phyloP scores from a whole-genome alignment of 2,797 vertebrate species.

The Platalea minor region DNA sequence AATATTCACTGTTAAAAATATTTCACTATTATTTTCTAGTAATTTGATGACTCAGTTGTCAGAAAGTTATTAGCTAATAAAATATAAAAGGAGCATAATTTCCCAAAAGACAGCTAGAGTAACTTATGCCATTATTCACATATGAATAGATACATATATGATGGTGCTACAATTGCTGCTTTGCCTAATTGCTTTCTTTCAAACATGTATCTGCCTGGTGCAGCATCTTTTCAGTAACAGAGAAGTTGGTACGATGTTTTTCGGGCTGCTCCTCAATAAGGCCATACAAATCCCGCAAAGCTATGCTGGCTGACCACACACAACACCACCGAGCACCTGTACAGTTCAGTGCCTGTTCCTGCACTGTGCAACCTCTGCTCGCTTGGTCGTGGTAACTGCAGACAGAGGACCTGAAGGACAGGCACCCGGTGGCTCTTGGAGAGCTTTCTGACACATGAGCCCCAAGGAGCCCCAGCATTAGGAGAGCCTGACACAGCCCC shows the following conservation, averaged over 20 bases:
- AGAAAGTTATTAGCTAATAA: constrained; percentile 5
- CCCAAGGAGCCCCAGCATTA: accelerated
- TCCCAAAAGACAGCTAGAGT: not conserved
- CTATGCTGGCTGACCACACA: accelerated
- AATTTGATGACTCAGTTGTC: not conserved
- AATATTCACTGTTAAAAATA: not conserved
- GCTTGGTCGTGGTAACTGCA: not conserved
- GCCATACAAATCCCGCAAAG: not conserved
- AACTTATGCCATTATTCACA: not conserved
- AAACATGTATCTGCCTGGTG: not conserved
- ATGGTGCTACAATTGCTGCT: not conserved
- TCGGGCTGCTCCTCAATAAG: not conserved
- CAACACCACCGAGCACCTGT: accelerated
- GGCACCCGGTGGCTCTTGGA: not conserved
- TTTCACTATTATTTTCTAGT: not conserved
- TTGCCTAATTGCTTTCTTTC: not conserved
- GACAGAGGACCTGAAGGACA: not conserved
- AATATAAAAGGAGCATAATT: not conserved
- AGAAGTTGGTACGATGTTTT: not conserved
- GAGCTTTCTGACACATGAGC: not conserved
- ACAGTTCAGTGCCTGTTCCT: not conserved
- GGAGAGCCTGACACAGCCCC: not conserved
- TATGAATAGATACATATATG: not conserved
- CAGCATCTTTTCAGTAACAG: not conserved
- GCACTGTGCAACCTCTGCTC: not conserved